Percentiles rank a stretch among this genome's conserved stretches.
Evolutionary conservation across 2,888 invertebrate species (phyloP).

Genomic region (Copidosoma aretas): DNA sequence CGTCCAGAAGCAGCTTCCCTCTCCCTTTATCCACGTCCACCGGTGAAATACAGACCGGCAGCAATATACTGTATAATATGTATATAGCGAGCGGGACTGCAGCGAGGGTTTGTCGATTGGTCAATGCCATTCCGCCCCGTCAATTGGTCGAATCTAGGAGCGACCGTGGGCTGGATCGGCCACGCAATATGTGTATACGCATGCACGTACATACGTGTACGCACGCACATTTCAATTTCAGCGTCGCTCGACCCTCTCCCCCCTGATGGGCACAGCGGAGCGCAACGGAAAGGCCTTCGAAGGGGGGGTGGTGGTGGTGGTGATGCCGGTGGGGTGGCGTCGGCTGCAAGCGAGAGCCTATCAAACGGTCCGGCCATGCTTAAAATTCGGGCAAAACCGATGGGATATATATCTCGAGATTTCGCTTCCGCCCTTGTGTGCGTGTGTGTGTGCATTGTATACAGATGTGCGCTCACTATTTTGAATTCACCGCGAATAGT

Average conservation of each 20-base stretch:
- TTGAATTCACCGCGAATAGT: conserved; percentile 35
- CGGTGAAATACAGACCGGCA: conserved; percentile 19
- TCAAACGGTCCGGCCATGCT: conserved; percentile 55
- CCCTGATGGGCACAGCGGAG: conserved; percentile 36
- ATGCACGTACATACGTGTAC: conserved; percentile 14
- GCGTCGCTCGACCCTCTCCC: conserved; percentile 44
- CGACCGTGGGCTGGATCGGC: conserved; percentile 37
- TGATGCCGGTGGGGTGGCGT: neutral
- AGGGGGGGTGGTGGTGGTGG: neutral
- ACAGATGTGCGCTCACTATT: neutral
- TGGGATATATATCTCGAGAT: conserved; percentile 50
- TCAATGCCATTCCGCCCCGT: conserved; percentile 47
- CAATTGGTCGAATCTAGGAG: conserved; percentile 52
- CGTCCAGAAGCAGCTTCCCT: neutral
- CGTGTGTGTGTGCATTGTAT: neutral
- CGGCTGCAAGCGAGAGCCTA: conserved; percentile 48
- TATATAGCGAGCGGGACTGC: neutral
- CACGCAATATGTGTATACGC: conserved; percentile 3
- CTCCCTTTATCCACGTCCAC: neutral
- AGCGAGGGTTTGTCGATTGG: conserved; percentile 52
- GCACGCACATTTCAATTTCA: conserved; percentile 38
- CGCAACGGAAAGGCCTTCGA: neutral
- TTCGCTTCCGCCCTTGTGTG: conserved; percentile 16
- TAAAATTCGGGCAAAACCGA: conserved; percentile 52
- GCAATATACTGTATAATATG: neutral